phyloP scores from a whole-genome alignment of 1,140 invertebrate genomes.

The Bombyx mandarina region DNA sequence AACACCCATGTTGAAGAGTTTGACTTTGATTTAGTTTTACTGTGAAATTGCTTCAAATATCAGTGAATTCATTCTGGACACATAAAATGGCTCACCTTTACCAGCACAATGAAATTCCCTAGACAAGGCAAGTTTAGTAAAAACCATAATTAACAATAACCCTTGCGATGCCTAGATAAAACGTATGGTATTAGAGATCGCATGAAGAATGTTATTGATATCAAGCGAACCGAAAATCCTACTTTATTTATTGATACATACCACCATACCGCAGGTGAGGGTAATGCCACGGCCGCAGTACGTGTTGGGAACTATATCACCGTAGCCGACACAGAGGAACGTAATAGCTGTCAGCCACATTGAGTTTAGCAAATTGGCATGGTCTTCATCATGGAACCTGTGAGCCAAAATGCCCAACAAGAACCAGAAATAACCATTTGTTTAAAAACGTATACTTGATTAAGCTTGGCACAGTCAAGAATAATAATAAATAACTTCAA shows the following conservation, averaged over 20 bases:
- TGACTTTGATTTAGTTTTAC: slow-evolving; percentile 59
- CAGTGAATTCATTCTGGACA: slow-evolving; percentile 35
- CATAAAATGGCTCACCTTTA: slow-evolving; percentile 71
- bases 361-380: slow-evolving; percentile 92
- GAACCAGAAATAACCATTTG: slow-evolving; percentile 64
- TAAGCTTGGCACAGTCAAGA: slow-evolving; percentile 1
- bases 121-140: slow-evolving; percentile 43
- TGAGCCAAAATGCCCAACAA: slow-evolving; percentile 69
- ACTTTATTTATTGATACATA: slow-evolving; percentile 74
- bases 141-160: slow-evolving; percentile 3
- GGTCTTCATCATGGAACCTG: slow-evolving; percentile 89
- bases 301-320: slow-evolving; percentile 94
- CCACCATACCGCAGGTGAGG: slow-evolving; percentile 93
- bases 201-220: slow-evolving; percentile 10
- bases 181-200: slow-evolving; percentile 17
- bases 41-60: slow-evolving; percentile 44
- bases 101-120: slow-evolving; percentile 35
- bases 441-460: slow-evolving; percentile 13
- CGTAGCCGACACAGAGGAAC: slow-evolving; percentile 85
- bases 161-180: slow-evolving; percentile 39
- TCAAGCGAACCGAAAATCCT: slow-evolving; percentile 39
- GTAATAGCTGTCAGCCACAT: slow-evolving; percentile 95
- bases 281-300: slow-evolving; percentile 94
- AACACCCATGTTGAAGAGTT: slow-evolving; percentile 46
- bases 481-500: neutral